Evolutionary conservation across 2,797 vertebrate genomes (phyloP).

Genomic region (Dendrocincla fuliginosa): DNA sequence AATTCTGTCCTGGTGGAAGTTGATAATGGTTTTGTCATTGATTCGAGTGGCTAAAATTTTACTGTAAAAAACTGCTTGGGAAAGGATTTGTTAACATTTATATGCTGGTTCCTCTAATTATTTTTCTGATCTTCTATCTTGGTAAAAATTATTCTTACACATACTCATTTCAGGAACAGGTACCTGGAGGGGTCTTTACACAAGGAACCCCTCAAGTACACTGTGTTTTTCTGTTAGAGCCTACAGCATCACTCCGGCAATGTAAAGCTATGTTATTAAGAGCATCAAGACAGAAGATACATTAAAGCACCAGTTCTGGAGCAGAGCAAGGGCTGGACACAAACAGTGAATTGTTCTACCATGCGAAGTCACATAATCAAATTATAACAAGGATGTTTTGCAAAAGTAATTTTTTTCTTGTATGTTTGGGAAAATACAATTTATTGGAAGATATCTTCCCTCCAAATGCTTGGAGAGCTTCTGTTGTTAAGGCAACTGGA

Average conservation of each 20-base stretch:
- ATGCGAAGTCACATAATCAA: neutral
- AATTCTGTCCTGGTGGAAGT: neutral
- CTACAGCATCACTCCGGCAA: neutral
- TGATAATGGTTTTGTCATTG: neutral
- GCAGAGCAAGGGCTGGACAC: neutral
- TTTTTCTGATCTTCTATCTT: neutral
- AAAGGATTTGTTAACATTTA: neutral
- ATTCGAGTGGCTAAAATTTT: neutral
- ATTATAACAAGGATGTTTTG: neutral
- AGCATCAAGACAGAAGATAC: neutral
- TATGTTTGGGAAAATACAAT: conserved; percentile 26
- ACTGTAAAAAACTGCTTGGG: neutral
- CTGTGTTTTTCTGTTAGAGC: neutral
- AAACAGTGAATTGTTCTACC: neutral
- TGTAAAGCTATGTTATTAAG: neutral
- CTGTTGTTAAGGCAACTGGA: neutral
- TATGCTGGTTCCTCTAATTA: neutral
- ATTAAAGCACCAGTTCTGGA: neutral
- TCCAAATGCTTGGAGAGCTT: neutral
- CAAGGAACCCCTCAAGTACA: neutral
- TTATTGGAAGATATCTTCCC: neutral
- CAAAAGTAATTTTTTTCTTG: neutral
- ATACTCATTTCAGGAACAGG: neutral
- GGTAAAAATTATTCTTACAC: neutral
- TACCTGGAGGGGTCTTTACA: neutral